Evolutionary conservation across 2,113 vertebrate genomes (phyloP).

Genomic region (Opisthocomus hoazin): DNA sequence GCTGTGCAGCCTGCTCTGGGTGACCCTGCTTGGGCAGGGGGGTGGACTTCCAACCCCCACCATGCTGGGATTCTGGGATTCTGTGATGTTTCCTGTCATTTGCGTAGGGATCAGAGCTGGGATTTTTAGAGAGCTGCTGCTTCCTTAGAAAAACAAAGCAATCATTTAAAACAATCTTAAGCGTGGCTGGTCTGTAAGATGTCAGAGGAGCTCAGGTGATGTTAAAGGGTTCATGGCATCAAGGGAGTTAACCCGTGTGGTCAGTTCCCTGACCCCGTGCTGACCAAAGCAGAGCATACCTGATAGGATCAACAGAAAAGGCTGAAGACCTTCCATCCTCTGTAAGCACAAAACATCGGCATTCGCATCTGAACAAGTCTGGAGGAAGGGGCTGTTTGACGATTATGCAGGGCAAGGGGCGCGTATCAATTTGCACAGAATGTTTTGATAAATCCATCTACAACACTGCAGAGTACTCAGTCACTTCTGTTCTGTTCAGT

Average conservation of each 20-base stretch:
- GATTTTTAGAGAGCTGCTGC: background rate
- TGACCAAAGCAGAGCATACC: background rate
- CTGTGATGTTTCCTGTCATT: background rate
- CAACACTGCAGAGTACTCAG: rapidly evolving
- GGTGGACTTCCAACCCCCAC: too few relatives aligned
- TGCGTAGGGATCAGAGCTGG: background rate
- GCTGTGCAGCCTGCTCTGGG: too few relatives aligned
- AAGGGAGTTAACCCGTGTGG: too few relatives aligned
- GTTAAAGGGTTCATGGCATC: too few relatives aligned
- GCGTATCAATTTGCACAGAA: rapidly evolving
- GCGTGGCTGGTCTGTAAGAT: background rate
- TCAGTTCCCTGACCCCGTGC: background rate
- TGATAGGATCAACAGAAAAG: rapidly evolving
- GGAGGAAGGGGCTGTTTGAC: background rate
- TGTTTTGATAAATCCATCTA: too few relatives aligned
- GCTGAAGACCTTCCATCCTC: background rate
- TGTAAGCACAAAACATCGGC: background rate
- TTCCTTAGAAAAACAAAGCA: background rate
- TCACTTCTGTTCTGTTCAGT: rapidly evolving
- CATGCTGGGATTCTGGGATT: too few relatives aligned
- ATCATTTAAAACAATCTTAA: background rate
- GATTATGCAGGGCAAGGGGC: background rate
- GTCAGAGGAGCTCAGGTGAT: background rate
- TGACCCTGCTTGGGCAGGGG: too few relatives aligned
- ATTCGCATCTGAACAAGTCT: background rate